Conservation (phyloP, 2,888 invertebrate genomes). For the Phasia obesa region DNA sequence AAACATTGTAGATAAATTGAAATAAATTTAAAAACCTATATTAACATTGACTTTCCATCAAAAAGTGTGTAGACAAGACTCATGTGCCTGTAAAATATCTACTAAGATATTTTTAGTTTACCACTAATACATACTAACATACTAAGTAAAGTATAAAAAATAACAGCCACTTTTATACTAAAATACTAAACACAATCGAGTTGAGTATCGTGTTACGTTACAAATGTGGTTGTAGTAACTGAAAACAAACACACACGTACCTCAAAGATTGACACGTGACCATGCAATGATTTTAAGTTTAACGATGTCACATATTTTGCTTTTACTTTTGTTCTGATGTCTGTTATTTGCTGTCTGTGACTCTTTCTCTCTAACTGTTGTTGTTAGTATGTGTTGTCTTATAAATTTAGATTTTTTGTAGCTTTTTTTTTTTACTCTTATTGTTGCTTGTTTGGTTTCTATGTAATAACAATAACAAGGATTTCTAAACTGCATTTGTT, state of each 20-base stretch:
- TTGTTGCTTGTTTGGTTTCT: slow-evolving; percentile 39
- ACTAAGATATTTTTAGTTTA: neutral
- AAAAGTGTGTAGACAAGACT: neutral
- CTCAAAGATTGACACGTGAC: slow-evolving; percentile 81
- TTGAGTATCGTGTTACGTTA: neutral
- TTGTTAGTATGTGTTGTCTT: slow-evolving; percentile 39
- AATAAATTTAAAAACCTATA: too few species aligned
- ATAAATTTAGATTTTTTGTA: slow-evolving; percentile 8
- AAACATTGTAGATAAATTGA: too few species aligned
- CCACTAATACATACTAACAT: neutral
- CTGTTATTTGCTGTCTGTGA: slow-evolving; percentile 14
- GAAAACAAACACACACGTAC: slow-evolving; percentile 56
- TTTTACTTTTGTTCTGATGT: slow-evolving; percentile 17
- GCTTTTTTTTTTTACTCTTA: slow-evolving; percentile 8
- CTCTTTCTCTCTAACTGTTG: slow-evolving; percentile 18
- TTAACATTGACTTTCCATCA: neutral
- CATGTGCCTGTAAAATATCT: neutral
- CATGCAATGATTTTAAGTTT: slow-evolving; percentile 81
- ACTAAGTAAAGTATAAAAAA: neutral
- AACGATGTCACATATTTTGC: slow-evolving; percentile 76
- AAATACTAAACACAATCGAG: neutral
- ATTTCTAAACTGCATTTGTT: slow-evolving; percentile 34
- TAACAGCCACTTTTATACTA: too few species aligned
- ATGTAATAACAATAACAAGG: slow-evolving; percentile 34
- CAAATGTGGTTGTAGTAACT: slow-evolving; percentile 43